Percentiles rank a stretch among this genome's conserved stretches.
Evolutionary conservation across 1,140 invertebrate species (phyloP).

Genomic region (Danaus melanippus): DNA sequence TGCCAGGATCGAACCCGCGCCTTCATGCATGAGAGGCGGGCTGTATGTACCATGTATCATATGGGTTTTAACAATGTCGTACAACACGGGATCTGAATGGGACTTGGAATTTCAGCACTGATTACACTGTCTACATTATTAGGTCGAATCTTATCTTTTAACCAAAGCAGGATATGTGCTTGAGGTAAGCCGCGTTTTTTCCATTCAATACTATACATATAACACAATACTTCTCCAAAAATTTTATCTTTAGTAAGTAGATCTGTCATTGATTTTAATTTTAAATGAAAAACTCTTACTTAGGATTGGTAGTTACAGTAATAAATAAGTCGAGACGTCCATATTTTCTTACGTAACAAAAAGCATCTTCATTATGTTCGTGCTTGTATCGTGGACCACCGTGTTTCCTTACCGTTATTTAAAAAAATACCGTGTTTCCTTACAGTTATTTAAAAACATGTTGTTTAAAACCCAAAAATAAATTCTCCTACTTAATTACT

Average conservation of each 20-base stretch:
- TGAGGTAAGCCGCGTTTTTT: slow-evolving; percentile 42
- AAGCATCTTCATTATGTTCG: slow-evolving; percentile 10
- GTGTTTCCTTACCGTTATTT: no score
- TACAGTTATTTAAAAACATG: no score
- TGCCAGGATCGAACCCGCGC: no score
- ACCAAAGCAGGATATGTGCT: slow-evolving; percentile 38
- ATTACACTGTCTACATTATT: slow-evolving; percentile 12
- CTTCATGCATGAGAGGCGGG: no score
- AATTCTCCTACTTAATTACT: no score
- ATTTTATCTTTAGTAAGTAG: no score
- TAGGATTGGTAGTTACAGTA: slow-evolving; percentile 9
- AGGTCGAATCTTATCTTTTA: slow-evolving; percentile 14
- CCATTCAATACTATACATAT: no score
- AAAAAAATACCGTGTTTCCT: no score
- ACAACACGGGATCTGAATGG: slow-evolving; percentile 36
- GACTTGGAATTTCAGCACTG: slow-evolving; percentile 23
- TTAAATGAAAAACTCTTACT: slow-evolving; percentile 25
- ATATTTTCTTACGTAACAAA: slow-evolving; percentile 11
- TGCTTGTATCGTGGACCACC: slow-evolving; percentile 13
- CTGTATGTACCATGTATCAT: no score
- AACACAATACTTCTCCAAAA: no score
- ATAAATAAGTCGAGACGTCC: slow-evolving; percentile 12
- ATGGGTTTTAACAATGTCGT: slow-evolving; percentile 28
- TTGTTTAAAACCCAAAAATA: no score
- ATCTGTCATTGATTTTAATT: slow-evolving; percentile 10